A percentile compares a stretch with the other conserved stretches of the same genome.
These are phyloP conservation scores for Microtus pennsylvanicus DNA, from an alignment of 2,113 vertebrate species.

Conservation along the genomic window DNA sequence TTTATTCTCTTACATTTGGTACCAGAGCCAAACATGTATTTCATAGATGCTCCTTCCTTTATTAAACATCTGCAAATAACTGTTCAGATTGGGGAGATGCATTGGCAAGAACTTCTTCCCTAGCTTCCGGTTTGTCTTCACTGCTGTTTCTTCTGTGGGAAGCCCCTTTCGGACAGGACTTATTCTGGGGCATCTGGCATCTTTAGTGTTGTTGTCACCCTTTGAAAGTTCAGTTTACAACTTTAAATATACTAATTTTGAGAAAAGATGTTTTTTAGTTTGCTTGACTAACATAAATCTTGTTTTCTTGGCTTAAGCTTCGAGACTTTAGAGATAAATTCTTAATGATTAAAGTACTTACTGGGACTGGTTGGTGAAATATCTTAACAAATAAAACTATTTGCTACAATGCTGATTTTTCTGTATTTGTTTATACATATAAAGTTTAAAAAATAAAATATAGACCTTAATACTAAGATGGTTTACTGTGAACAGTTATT, in stretches of 20 bases:
- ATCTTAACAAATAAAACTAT: slow-evolving; percentile 34
- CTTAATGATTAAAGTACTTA: neutral
- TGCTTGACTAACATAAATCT: slow-evolving; percentile 1
- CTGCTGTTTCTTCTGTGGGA: neutral
- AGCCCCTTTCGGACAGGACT: neutral
- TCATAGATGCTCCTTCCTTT: neutral
- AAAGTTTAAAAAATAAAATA: slow-evolving; percentile 63
- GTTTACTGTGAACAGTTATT: slow-evolving; percentile 54
- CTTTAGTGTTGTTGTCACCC: neutral
- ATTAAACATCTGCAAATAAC: neutral
- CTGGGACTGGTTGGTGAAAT: neutral
- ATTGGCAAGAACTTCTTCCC: neutral
- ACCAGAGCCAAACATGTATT: neutral
- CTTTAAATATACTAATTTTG: slow-evolving; percentile 1
- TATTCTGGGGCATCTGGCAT: neutral
- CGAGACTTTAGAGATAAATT: slow-evolving; percentile 36
- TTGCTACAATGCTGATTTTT: slow-evolving; percentile 64
- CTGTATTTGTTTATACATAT: slow-evolving; percentile 73
- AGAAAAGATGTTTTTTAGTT: neutral
- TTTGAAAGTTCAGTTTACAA: neutral
- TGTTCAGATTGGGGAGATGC: neutral
- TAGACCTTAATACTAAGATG: slow-evolving; percentile 28
- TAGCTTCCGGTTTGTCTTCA: neutral
- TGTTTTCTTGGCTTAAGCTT: slow-evolving; percentile 4
- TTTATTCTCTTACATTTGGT: slow-evolving; percentile 25